These are phyloP conservation scores for Myotis myotis DNA, from an alignment of 2,797 vertebrate genomes.

Conservation along the genomic window DNA sequence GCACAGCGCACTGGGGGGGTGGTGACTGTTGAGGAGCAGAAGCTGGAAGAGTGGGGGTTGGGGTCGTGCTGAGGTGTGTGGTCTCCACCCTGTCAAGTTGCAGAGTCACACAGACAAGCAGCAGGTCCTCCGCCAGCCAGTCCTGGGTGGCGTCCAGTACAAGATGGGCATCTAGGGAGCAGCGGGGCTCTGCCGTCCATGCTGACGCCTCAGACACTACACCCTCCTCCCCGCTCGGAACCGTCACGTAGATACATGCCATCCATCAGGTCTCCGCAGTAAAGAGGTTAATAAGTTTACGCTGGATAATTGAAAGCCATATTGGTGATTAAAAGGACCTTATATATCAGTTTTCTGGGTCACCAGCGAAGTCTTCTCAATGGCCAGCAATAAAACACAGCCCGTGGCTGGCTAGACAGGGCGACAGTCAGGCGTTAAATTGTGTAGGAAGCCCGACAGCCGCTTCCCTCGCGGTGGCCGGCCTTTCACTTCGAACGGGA, in stretches of 20 bases:
- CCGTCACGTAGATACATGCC: conserved; percentile 82
- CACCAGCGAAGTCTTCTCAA: conserved; percentile 87
- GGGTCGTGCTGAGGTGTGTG: background rate
- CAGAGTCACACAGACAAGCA: background rate
- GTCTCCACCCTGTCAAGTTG: background rate
- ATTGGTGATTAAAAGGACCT: conserved; percentile 88
- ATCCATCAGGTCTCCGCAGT: conserved; percentile 87
- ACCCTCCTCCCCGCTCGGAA: conserved; percentile 79
- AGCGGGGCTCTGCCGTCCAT: conserved; percentile 73
- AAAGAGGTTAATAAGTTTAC: conserved; percentile 89
- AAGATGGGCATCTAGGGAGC: conserved; percentile 59
- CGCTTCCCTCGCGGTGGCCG: conserved; percentile 51
- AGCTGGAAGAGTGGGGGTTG: background rate
- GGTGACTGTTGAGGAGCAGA: background rate
- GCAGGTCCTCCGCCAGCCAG: conserved; percentile 42
- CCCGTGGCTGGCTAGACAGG: conserved; percentile 73
- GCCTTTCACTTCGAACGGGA: conserved; percentile 37
- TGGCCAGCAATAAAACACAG: conserved; percentile 83
- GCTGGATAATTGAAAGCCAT: conserved; percentile 87
- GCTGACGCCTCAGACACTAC: conserved; percentile 71
- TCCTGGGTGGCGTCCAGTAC: conserved; percentile 33
- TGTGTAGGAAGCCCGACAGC: conserved; percentile 54
- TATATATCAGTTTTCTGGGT: conserved; percentile 87
- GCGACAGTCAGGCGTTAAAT: conserved; percentile 75
- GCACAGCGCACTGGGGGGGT: background rate